These are phyloP conservation scores for Agriotes lineatus DNA, from an alignment of 2,888 invertebrate species.

Conservation along the genomic window DNA sequence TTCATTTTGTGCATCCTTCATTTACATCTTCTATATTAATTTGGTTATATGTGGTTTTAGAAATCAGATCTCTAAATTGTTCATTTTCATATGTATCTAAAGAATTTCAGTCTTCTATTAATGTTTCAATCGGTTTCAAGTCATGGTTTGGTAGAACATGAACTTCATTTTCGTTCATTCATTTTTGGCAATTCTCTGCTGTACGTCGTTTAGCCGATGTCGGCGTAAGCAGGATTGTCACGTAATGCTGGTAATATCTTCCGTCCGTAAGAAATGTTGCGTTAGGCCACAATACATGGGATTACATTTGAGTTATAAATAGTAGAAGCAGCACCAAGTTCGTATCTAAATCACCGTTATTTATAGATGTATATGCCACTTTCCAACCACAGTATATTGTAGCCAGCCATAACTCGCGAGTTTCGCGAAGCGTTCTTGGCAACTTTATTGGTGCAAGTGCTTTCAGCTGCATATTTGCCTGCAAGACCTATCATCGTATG, in stretches of 20 bases:
- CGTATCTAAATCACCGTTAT: conserved; percentile 20
- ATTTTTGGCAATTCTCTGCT: too few relatives aligned
- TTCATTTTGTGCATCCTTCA: too few relatives aligned
- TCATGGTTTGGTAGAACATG: too few relatives aligned
- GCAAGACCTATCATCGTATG: conserved; percentile 16
- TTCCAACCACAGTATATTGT: conserved; percentile 23
- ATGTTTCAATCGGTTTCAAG: too few relatives aligned
- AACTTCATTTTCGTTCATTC: too few relatives aligned
- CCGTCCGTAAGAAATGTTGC: background rate
- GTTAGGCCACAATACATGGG: conserved; percentile 8
- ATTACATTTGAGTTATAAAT: conserved; percentile 18
- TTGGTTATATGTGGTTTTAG: too few relatives aligned
- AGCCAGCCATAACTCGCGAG: conserved; percentile 13
- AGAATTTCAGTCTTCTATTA: too few relatives aligned
- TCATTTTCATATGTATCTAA: too few relatives aligned
- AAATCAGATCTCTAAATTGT: too few relatives aligned
- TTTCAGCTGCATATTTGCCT: conserved; percentile 20
- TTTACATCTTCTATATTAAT: too few relatives aligned
- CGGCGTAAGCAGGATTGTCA: too few relatives aligned
- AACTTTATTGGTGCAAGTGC: conserved; percentile 16
- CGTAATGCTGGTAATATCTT: conserved; percentile 3
- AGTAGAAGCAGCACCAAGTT: conserved; percentile 19
- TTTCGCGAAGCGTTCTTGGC: conserved; percentile 22
- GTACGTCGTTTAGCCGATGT: too few relatives aligned
- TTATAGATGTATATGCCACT: conserved; percentile 23